Base-by-base conservation (phyloP, 2,888 invertebrate genomes). In the Noctua fimbriata region DNA sequence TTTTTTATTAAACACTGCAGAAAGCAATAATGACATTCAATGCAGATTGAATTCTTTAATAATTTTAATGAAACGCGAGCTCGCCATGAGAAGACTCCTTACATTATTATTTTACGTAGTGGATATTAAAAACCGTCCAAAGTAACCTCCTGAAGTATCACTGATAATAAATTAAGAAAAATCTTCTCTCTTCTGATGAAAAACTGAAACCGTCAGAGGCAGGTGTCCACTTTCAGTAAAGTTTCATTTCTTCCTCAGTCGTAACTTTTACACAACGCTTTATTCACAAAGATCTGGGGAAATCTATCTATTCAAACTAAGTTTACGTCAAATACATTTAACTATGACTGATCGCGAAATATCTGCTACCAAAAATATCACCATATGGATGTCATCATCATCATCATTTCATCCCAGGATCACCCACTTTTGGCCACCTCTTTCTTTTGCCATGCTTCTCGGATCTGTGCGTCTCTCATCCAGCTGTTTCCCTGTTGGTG, bases 151-250 rank as follows among this genome's bases (percentile, higher is more conserved):
- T 58, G 36, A n/a, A 7, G 9, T 41, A 52, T 36, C 49, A 55
- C 71, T 6, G 69, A 41, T 76, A 66, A 36, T 52, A 82, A 83
- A 67, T 73, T 41, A 83, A 83, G 84, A 83, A 83, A 67, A 83
- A 78, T 74, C 1, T 63, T 74, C 5, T 67, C 18, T 32, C 60
- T 55, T 44, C 32, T 69, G 21, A 87, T 36, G 76, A 83, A 72
- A 84, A 78, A 74, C 73, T 63, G 55, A 65, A 83, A 21, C 58
- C 18, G 70, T 83, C 87, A 49, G 63, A 63, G 67, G 14, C 84
- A 87, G 87, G 79, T 83, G 87, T 74, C 84, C 21, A 58, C 49
- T 69, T 83, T 65, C 21, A 69, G 73, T 52, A 69, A 84, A 84
- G 63, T 87, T 87, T 73, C 73, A 74, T 71, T 84, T 87, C 55